Base-by-base conservation (phyloP, 2,797 vertebrate species). In the Spheniscus humboldti region DNA sequence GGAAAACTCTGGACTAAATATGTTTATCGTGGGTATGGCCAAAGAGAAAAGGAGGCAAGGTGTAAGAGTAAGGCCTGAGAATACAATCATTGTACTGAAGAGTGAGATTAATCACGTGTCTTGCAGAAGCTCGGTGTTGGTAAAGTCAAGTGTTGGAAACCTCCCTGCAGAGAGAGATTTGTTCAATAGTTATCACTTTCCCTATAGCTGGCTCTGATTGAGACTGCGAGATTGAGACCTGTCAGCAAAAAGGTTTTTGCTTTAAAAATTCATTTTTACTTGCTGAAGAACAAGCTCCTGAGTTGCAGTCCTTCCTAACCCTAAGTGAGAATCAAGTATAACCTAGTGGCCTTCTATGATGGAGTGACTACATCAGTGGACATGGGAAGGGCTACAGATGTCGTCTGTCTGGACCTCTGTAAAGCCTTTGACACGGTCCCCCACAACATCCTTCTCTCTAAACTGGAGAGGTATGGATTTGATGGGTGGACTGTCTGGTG, bases 61-160 rank as follows among this genome's bases (percentile, higher is more conserved):
- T 43, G 37, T 41, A 43, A 31, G 57, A 52, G 37, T 5, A 19
- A 43, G 18, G 20, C 17, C 47, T 31, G 41, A 60, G n/a, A 63
- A 41, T 17, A 18, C n/a, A 5, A 0, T 6, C 28, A 0, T 17
- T 4, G 25, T 4, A 2, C n/a, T 17, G 23, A 33, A 71, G 56
- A 53, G 28, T 0, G 9, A 66, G 57, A 31, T 47, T 19, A 55
- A 24, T 59, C 35, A 4, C 3, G 0, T 0, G 0, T 20, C 64
- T 30, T 41, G 45, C 64, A 5, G 67, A 24, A 64, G n/a, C 25
- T 33, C 0, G 0, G 16, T 28, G 37, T 24, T 41, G 90, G 64
- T 52, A 13, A 66, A 86, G 72, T 18, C 66, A 86, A 55, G 66
- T 15, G 50, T 4, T 84, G 77, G 83, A 69, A 81, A 68, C 14